Conservation (phyloP, 2,888 invertebrate species). For the Apodemia mormo region DNA sequence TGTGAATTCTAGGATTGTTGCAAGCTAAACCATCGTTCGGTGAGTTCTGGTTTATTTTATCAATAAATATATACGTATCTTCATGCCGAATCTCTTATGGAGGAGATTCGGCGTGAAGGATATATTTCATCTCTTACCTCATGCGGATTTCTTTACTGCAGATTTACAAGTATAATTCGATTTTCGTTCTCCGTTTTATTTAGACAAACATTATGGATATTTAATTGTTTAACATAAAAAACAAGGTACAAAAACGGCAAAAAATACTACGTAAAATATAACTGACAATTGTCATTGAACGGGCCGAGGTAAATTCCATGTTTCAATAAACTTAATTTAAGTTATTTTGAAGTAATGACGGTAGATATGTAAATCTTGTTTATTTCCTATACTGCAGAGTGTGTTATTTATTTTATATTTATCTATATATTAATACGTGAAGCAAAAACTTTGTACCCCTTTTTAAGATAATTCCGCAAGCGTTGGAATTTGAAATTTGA, state of each 20-base stretch:
- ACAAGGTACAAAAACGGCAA: background rate
- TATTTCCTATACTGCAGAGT: background rate
- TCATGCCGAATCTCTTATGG: background rate
- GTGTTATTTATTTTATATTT: too few species aligned
- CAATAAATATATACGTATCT: background rate
- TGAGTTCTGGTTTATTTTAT: slow-evolving; percentile 30
- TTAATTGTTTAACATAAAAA: too few species aligned
- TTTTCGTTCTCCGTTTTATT: too few species aligned
- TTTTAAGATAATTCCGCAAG: too few species aligned
- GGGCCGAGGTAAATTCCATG: background rate
- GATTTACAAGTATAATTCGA: too few species aligned
- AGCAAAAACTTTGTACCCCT: too few species aligned
- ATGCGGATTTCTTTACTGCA: background rate
- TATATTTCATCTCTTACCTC: background rate
- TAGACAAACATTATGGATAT: too few species aligned
- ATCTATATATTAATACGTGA: too few species aligned
- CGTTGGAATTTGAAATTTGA: too few species aligned
- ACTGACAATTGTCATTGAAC: slow-evolving; percentile 1
- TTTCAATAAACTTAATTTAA: background rate
- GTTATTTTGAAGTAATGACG: background rate
- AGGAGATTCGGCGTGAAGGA: too few species aligned
- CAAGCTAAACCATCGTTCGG: slow-evolving; percentile 46
- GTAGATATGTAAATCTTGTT: background rate
- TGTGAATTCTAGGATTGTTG: slow-evolving; percentile 65
- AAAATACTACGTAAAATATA: background rate